Percentiles rank a stretch among this genome's conserved stretches.
phyloP scores from a whole-genome alignment of 2,888 invertebrate genomes.

The Osedax frankpressi region DNA sequence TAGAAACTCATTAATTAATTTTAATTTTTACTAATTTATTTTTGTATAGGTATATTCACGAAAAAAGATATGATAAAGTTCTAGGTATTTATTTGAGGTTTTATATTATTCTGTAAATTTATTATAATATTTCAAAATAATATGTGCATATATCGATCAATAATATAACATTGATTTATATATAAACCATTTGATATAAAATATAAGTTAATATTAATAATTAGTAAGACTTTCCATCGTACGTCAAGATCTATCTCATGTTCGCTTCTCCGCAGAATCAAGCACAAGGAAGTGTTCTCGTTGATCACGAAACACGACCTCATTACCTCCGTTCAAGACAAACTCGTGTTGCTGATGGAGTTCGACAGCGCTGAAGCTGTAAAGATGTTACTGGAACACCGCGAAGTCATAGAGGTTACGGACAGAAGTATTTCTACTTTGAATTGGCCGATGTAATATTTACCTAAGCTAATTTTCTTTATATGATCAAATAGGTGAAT shows the following conservation, averaged over 20 bases:
- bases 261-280: slow-evolving; percentile 50
- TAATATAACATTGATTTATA: not conserved
- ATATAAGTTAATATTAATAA: not conserved
- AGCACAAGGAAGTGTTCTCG: slow-evolving; percentile 77
- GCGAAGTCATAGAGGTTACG: slow-evolving; percentile 32
- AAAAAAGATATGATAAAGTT: slow-evolving; percentile 68
- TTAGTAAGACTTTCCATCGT: not conserved
- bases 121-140: too few species aligned
- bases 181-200: not conserved
- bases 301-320: slow-evolving; percentile 71
- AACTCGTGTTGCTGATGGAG: slow-evolving; percentile 75
- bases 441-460: too few species aligned
- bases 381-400: slow-evolving; percentile 63
- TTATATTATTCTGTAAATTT: too few species aligned
- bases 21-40: too few species aligned
- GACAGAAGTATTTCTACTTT: too few species aligned
- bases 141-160: not conserved
- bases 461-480: too few species aligned
- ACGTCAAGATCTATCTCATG: not conserved
- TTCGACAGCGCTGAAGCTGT: slow-evolving; percentile 66
- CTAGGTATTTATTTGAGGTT: slow-evolving; percentile 74
- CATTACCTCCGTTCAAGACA: slow-evolving; percentile 68
- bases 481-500: too few species aligned
- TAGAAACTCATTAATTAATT: too few species aligned
- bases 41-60: slow-evolving; percentile 37